Percentiles rank a stretch among this genome's conserved stretches.
Evolutionary conservation across 2,113 vertebrate species (phyloP).

Genomic region (Phaetusa simplex): DNA sequence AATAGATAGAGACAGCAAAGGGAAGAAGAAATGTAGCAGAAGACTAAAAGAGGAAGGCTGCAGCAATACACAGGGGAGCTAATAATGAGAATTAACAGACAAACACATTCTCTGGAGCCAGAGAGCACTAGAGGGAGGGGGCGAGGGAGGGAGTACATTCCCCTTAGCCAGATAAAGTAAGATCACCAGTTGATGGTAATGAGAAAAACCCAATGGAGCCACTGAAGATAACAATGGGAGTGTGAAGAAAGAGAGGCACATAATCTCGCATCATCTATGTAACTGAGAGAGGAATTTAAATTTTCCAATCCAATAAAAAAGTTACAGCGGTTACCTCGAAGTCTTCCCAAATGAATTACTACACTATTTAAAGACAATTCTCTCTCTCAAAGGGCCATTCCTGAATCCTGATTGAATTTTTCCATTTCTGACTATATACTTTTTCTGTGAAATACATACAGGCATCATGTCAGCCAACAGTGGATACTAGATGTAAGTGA

Average conservation of each 20-base stretch:
- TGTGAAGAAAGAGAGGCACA: background rate
- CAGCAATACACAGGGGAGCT: background rate
- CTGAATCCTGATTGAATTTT: background rate
- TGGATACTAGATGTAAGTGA: background rate
- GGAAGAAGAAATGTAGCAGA: background rate
- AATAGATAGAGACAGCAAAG: background rate
- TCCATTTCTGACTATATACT: background rate
- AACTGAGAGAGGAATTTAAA: background rate
- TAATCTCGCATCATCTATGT: background rate
- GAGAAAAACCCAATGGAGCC: background rate
- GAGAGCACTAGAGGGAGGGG: background rate
- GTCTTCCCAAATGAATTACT: background rate
- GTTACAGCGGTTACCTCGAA: background rate
- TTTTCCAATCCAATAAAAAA: background rate
- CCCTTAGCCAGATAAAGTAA: background rate
- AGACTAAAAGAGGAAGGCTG: background rate
- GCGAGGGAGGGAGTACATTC: background rate
- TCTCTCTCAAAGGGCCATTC: background rate
- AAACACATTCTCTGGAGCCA: background rate
- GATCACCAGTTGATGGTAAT: accelerated
- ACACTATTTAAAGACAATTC: background rate
- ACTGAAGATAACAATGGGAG: background rate
- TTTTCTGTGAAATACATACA: background rate
- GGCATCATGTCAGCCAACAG: background rate
- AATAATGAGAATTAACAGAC: background rate